Conservation (phyloP, 1,140 invertebrate species). For the Zophobas morio region DNA sequence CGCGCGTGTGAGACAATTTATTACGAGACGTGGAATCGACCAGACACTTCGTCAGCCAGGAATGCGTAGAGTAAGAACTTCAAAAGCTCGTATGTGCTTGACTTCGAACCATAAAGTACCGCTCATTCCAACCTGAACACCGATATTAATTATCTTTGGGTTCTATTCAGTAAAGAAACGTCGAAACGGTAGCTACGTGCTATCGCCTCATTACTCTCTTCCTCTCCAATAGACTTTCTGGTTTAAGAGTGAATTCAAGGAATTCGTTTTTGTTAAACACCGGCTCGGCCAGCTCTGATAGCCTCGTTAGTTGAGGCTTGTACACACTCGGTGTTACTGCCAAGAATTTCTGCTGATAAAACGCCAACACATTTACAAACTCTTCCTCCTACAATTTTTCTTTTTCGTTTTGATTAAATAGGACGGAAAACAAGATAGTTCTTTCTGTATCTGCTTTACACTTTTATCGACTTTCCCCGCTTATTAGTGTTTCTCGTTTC, state of each 20-base stretch:
- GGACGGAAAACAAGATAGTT: too few species aligned
- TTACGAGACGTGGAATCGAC: conserved; percentile 14
- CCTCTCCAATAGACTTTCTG: conserved; percentile 34
- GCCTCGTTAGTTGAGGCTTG: conserved; percentile 6
- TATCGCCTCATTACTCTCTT: conserved; percentile 37
- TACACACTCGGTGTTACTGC: background rate
- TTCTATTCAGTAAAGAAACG: conserved; percentile 27
- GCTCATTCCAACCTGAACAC: conserved; percentile 29
- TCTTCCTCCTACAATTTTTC: too few species aligned
- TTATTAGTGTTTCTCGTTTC: too few species aligned
- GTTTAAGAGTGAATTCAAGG: conserved; percentile 36
- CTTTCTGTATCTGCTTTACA: too few species aligned
- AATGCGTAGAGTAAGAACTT: conserved; percentile 26
- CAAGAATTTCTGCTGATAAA: conserved; percentile 6
- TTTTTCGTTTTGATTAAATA: too few species aligned
- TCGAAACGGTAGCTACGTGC: conserved; percentile 39
- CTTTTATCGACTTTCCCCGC: too few species aligned
- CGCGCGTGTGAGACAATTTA: conserved; percentile 28
- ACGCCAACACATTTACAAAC: too few species aligned
- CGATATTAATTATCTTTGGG: conserved; percentile 34
- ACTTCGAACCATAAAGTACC: conserved; percentile 29
- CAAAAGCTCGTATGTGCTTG: conserved; percentile 29
- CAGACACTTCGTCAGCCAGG: conserved; percentile 13
- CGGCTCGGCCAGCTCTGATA: conserved; percentile 23
- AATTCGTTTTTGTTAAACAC: conserved; percentile 41